Percentiles rank a stretch among this genome's conserved stretches.
phyloP scores from a whole-genome alignment of 2,888 invertebrate genomes.

The Antheraea assamensis region DNA sequence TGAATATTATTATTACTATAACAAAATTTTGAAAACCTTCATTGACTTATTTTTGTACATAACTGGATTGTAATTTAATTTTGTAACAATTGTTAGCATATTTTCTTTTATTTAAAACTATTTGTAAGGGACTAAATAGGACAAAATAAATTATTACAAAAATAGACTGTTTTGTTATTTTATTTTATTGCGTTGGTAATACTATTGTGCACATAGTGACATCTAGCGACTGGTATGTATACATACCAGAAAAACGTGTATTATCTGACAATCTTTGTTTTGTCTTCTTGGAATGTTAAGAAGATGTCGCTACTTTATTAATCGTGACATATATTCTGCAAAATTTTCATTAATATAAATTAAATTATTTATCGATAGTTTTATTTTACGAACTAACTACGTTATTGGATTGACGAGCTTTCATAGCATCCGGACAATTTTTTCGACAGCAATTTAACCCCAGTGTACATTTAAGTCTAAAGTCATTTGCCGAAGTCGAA shows the following conservation, averaged over 20 bases:
- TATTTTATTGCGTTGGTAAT: not conserved
- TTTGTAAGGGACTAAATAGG: too few relatives aligned
- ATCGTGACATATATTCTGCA: not conserved
- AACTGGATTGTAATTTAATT: not conserved
- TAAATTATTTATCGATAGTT: too few relatives aligned
- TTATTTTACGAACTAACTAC: not conserved
- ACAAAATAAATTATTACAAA: not conserved
- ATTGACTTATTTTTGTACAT: not conserved
- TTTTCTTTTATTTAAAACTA: not conserved
- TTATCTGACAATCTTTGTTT: not conserved
- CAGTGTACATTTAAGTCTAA: too few relatives aligned
- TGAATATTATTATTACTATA: not conserved
- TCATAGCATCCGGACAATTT: too few relatives aligned
- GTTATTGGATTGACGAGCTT: too few relatives aligned
- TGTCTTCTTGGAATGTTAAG: not conserved
- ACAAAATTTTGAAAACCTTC: not conserved
- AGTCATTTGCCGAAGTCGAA: too few relatives aligned
- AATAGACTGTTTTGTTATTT: not conserved
- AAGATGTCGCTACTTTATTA: not conserved
- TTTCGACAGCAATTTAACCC: too few relatives aligned
- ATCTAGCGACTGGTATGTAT: not conserved
- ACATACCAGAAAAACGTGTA: not conserved
- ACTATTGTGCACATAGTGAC: not conserved
- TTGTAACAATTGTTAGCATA: not conserved
- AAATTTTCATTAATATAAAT: not conserved